Evolutionary conservation across 1,140 invertebrate species (phyloP).

Genomic region (Lepidostoma basale): DNA sequence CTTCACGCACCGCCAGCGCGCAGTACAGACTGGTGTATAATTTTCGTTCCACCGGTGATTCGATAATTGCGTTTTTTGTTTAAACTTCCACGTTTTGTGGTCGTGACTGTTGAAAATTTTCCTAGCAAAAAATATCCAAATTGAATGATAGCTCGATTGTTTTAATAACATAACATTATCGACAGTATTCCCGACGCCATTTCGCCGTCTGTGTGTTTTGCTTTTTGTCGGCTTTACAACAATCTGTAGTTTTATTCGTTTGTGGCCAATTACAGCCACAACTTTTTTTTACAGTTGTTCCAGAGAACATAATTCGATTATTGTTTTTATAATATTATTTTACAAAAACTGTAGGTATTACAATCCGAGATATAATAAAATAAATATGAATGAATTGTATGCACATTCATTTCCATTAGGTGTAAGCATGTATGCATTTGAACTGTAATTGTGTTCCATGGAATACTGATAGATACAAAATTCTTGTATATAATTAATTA

Average conservation of each 20-base stretch:
- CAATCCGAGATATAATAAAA: too few species aligned
- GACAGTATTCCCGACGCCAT: slow-evolving; percentile 21
- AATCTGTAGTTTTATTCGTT: neutral
- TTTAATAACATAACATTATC: slow-evolving; percentile 40
- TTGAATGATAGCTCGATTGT: slow-evolving; percentile 42
- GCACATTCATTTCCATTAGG: too few species aligned
- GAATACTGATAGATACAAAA: too few species aligned
- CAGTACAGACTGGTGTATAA: neutral
- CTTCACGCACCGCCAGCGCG: too few species aligned
- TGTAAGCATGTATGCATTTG: too few species aligned
- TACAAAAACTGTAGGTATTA: too few species aligned
- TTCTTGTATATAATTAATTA: too few species aligned
- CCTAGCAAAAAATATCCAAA: slow-evolving; percentile 25
- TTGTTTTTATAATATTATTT: too few species aligned
- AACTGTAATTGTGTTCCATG: too few species aligned
- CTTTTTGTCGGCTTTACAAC: neutral
- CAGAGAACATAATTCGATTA: too few species aligned
- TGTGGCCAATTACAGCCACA: neutral
- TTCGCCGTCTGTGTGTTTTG: neutral
- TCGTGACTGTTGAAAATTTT: slow-evolving; percentile 35
- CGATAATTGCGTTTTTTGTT: slow-evolving; percentile 41
- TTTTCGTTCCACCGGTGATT: slow-evolving; percentile 36
- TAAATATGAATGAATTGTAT: too few species aligned
- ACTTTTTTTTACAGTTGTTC: too few species aligned
- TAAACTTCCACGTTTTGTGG: slow-evolving; percentile 38